phyloP scores from a whole-genome alignment of 2,888 invertebrate species.

The Drosophila subquinaria region DNA sequence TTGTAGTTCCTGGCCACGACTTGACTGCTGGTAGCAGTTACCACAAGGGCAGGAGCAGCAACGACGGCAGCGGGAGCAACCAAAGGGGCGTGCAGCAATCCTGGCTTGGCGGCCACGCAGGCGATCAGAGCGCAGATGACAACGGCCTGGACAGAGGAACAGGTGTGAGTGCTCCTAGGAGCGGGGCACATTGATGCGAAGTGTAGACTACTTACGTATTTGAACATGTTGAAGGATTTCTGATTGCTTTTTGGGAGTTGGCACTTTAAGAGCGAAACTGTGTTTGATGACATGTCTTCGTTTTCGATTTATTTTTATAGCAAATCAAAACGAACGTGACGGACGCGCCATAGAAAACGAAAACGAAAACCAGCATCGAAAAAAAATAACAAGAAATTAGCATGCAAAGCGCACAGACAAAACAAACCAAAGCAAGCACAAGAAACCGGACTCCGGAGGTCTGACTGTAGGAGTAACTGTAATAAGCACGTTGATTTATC shows the following conservation, averaged over 20 bases:
- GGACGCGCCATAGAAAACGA: slow-evolving; percentile 32
- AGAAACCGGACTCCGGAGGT: slow-evolving; percentile 13
- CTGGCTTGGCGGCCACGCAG: slow-evolving; percentile 56
- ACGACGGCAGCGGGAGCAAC: slow-evolving; percentile 43
- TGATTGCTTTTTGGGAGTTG: slow-evolving; percentile 42
- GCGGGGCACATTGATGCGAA: neutral
- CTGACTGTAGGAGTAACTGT: slow-evolving; percentile 45
- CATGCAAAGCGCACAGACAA: slow-evolving; percentile 48
- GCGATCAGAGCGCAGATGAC: slow-evolving; percentile 52
- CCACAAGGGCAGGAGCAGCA: slow-evolving; percentile 62
- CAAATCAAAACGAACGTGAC: slow-evolving; percentile 60
- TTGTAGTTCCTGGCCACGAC: slow-evolving; percentile 68
- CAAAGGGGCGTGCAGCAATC: slow-evolving; percentile 36
- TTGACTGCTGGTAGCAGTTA: slow-evolving; percentile 74
- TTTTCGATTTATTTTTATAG: slow-evolving; percentile 71
- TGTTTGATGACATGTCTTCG: slow-evolving; percentile 54
- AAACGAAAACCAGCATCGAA: slow-evolving; percentile 6
- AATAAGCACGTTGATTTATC: slow-evolving; percentile 29
- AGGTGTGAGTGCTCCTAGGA: neutral
- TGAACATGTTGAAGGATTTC: slow-evolving; percentile 54
- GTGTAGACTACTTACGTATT: slow-evolving; percentile 56
- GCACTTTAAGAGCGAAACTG: slow-evolving; percentile 40
- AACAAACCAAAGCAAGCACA: slow-evolving; percentile 34
- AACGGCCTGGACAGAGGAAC: slow-evolving; percentile 25
- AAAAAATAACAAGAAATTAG: slow-evolving; percentile 47